Percentiles rank a stretch among this genome's conserved stretches.
These are phyloP conservation scores for Columbina picui DNA, from an alignment of 2,113 vertebrate species.

Conservation along the genomic window DNA sequence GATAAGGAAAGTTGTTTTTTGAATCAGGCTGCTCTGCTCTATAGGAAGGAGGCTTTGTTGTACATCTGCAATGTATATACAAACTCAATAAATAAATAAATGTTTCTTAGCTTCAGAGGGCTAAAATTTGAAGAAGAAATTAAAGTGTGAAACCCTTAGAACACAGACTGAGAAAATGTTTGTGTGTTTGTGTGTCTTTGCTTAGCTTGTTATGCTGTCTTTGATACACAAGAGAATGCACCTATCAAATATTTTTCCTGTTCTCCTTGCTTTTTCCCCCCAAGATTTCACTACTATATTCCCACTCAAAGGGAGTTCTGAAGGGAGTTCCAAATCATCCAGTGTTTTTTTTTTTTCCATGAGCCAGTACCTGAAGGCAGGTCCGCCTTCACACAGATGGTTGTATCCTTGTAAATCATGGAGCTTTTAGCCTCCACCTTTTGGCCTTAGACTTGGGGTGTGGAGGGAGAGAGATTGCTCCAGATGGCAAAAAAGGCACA, in stretches of 20 bases:
- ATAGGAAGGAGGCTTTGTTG: not conserved
- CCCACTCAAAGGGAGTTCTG: not conserved
- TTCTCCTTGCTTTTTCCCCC: not conserved
- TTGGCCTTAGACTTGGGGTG: not conserved
- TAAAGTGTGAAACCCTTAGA: not conserved
- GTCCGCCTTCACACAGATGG: not conserved
- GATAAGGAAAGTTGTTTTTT: not conserved
- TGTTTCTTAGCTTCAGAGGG: not conserved
- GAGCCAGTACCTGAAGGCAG: not conserved
- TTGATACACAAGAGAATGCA: not conserved
- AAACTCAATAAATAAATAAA: too few relatives aligned
- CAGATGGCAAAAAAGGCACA: not conserved
- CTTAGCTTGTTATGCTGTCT: not conserved
- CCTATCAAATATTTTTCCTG: not conserved
- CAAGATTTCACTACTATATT: not conserved
- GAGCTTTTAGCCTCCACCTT: not conserved
- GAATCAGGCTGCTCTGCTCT: not conserved
- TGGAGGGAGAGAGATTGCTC: not conserved
- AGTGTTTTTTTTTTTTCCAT: not conserved
- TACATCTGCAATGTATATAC: not conserved
- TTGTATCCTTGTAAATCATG: not conserved
- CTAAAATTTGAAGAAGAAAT: not conserved
- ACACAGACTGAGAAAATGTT: not conserved
- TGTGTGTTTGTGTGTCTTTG: not conserved
- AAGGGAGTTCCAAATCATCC: not conserved